Conservation (phyloP, 2,113 vertebrate genomes). For the Pelusios castaneus region DNA sequence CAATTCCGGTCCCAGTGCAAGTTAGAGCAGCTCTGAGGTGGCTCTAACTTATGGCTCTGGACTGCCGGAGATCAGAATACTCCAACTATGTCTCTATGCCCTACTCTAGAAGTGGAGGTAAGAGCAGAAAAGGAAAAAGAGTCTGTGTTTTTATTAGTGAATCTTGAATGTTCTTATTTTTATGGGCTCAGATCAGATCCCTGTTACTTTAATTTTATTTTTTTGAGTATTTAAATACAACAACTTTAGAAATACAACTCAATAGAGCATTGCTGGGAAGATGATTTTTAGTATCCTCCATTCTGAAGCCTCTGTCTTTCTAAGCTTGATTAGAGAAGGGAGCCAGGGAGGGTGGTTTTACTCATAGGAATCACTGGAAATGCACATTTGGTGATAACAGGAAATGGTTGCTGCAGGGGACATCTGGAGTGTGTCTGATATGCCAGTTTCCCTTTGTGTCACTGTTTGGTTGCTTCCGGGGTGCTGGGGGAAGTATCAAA, state of each 20-base stretch:
- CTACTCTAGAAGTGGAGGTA: not conserved
- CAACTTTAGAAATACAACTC: not conserved
- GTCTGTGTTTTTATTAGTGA: not conserved
- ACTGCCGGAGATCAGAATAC: not conserved
- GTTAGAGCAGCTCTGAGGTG: not conserved
- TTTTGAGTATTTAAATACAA: not conserved
- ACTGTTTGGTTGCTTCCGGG: not conserved
- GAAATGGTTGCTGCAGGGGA: slow-evolving; percentile 18
- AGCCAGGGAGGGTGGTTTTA: not conserved
- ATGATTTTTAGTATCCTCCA: not conserved
- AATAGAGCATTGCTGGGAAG: fast-evolving
- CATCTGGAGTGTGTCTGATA: slow-evolving; percentile 53
- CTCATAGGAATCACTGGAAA: not conserved
- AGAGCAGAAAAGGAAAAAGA: not conserved
- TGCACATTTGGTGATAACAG: not conserved
- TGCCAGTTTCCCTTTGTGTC: slow-evolving; percentile 4
- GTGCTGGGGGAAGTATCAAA: not conserved
- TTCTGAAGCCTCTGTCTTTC: not conserved
- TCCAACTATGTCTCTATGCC: not conserved
- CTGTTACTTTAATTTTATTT: not conserved
- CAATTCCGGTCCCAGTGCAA: not conserved
- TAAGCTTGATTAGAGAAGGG: not conserved
- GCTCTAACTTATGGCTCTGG: not conserved
- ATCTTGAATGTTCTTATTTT: not conserved
- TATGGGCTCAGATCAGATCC: not conserved